Conservation (phyloP, 2,797 vertebrate species). For the Aselliscus stoliczkanus region DNA sequence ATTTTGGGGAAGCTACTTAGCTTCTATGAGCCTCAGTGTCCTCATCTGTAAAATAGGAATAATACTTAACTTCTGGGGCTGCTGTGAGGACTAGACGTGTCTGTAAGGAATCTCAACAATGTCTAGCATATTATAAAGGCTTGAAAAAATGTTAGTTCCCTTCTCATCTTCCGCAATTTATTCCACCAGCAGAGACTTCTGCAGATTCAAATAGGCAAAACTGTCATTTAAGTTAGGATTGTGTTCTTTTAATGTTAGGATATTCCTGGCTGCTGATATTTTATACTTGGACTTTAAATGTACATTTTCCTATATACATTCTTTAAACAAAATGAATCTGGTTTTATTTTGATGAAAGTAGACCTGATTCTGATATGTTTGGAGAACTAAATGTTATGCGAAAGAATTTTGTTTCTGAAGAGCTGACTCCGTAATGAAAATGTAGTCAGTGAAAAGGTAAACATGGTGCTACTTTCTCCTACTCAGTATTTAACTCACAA, state of each 20-base stretch:
- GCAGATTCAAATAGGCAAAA: neutral
- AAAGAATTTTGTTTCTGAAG: slow-evolving; percentile 2
- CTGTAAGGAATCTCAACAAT: neutral
- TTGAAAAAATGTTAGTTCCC: neutral
- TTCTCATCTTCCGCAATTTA: neutral
- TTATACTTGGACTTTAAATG: slow-evolving; percentile 18
- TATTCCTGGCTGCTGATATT: slow-evolving; percentile 25
- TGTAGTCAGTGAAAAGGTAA: slow-evolving; percentile 16
- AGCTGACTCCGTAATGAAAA: neutral
- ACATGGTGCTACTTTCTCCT: neutral
- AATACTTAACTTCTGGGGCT: neutral
- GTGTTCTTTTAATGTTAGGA: neutral
- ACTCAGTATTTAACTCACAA: slow-evolving; percentile 11
- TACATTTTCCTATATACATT: slow-evolving; percentile 31
- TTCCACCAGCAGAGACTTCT: neutral
- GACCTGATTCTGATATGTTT: neutral
- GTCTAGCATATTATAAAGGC: neutral
- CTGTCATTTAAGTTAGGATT: neutral
- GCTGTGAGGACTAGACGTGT: neutral
- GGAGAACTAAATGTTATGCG: slow-evolving; percentile 17
- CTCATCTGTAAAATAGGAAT: neutral
- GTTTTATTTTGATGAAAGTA: slow-evolving; percentile 42
- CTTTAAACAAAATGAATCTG: slow-evolving; percentile 42
- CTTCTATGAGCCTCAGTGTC: neutral
- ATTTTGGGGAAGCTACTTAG: neutral